A percentile compares a stretch with the other conserved stretches of the same genome.
These are phyloP conservation scores for Synergus gifuensis DNA, from an alignment of 2,888 invertebrate species.

Conservation along the genomic window DNA sequence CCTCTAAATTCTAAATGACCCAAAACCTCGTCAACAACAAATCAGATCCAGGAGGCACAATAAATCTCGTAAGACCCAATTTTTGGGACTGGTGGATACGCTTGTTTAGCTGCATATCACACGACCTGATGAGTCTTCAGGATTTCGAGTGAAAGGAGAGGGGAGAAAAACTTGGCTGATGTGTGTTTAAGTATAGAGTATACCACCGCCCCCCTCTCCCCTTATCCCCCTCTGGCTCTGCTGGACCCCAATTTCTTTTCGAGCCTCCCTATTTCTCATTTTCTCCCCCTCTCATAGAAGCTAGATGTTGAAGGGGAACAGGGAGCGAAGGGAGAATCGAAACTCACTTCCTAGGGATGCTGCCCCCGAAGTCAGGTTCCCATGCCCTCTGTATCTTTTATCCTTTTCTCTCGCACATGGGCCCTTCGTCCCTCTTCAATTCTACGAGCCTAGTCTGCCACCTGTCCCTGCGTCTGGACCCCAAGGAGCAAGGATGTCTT, in stretches of 20 bases:
- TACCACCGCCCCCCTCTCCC: slow-evolving; percentile 17
- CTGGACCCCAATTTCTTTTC: slow-evolving; percentile 50
- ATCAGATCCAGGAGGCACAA: slow-evolving; percentile 20
- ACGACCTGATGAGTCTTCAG: slow-evolving; percentile 64
- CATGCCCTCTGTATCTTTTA: slow-evolving; percentile 70
- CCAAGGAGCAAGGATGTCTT: slow-evolving; percentile 69
- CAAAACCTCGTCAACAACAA: background rate
- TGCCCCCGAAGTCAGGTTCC: slow-evolving; percentile 77
- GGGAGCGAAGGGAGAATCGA: slow-evolving; percentile 46
- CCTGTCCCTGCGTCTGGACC: slow-evolving; percentile 76
- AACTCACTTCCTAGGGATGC: slow-evolving; percentile 76
- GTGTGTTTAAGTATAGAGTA: slow-evolving; percentile 59
- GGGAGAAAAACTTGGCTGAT: slow-evolving; percentile 54
- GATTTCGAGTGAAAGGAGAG: slow-evolving; percentile 54
- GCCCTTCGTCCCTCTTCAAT: slow-evolving; percentile 40
- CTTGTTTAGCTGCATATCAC: slow-evolving; percentile 56
- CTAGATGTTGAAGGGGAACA: slow-evolving; percentile 34
- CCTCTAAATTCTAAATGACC: background rate
- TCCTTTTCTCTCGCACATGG: slow-evolving; percentile 51
- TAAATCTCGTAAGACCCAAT: slow-evolving; percentile 36
- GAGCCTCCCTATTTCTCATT: slow-evolving; percentile 44
- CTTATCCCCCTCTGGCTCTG: background rate
- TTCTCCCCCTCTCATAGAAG: slow-evolving; percentile 40
- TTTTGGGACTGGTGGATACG: slow-evolving; percentile 32
- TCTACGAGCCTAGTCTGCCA: slow-evolving; percentile 69